These are phyloP conservation scores for Neosilurus hyrtlii DNA, from an alignment of 2,797 vertebrate genomes.

Conservation along the genomic window DNA sequence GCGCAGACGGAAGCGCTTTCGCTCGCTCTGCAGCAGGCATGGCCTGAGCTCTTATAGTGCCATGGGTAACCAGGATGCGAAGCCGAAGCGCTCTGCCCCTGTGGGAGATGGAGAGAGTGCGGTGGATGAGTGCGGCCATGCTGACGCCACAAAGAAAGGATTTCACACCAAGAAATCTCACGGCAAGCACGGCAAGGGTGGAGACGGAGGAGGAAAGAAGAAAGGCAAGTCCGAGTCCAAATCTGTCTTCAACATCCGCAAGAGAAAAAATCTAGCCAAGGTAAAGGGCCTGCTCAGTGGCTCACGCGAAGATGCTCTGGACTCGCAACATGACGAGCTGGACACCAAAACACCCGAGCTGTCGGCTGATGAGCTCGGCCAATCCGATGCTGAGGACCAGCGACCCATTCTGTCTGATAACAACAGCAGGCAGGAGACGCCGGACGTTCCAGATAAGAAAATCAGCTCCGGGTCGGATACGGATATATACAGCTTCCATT, in stretches of 20 bases:
- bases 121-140: slow-evolving; percentile 76
- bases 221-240: slow-evolving; percentile 87
- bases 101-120: slow-evolving; percentile 81
- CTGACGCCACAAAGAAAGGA: slow-evolving; percentile 82
- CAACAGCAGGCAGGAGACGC: slow-evolving; percentile 64
- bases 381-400: slow-evolving; percentile 80
- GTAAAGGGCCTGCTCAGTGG: slow-evolving; percentile 76
- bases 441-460: slow-evolving; percentile 75
- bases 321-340: slow-evolving; percentile 78
- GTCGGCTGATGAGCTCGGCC: slow-evolving; percentile 81
- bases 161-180: slow-evolving; percentile 78
- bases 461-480: slow-evolving; percentile 94
- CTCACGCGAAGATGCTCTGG: slow-evolving; percentile 85
- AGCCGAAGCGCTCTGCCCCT: slow-evolving; percentile 79
- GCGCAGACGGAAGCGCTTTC: slow-evolving; percentile 23
- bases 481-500: slow-evolving; percentile 97
- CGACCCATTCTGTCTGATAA: slow-evolving; percentile 67
- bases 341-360: slow-evolving; percentile 90
- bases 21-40: slow-evolving; percentile 62
- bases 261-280: slow-evolving; percentile 82
- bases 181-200: slow-evolving; percentile 77
- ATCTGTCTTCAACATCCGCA: slow-evolving; percentile 90
- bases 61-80: slow-evolving; percentile 98
- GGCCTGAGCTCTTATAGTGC: slow-evolving; percentile 72
- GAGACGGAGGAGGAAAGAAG: slow-evolving; percentile 76